A percentile compares a stretch with the other conserved stretches of the same genome.
Evolutionary conservation across 2,113 vertebrate species (phyloP).

Genomic region (Antechinus stuartii): DNA sequence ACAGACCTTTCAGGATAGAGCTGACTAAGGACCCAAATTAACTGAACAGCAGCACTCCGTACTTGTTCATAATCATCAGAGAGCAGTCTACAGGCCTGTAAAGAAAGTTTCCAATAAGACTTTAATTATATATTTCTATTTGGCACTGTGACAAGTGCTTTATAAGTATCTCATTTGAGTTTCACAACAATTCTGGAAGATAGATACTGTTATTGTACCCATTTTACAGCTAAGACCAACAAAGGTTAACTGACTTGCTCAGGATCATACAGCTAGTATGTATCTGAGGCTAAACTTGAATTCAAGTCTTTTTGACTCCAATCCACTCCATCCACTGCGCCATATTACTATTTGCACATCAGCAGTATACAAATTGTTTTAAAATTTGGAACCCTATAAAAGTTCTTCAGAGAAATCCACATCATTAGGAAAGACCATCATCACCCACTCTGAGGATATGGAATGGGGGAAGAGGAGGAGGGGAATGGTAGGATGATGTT

Average conservation of each 20-base stretch:
- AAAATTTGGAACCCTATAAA: background rate
- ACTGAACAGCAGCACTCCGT: constrained; percentile 95
- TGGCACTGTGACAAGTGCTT: background rate
- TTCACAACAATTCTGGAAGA: too few relatives aligned
- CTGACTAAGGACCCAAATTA: constrained; percentile 97
- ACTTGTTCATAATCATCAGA: constrained; percentile 98
- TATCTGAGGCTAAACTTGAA: background rate
- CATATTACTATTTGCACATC: background rate
- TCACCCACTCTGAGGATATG: background rate
- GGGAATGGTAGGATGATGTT: background rate
- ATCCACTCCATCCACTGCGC: background rate
- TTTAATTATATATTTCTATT: background rate
- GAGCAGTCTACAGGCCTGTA: constrained; percentile 94
- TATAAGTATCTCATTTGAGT: background rate
- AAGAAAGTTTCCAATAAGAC: constrained; percentile 46
- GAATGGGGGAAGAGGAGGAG: too few relatives aligned
- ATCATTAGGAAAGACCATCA: background rate
- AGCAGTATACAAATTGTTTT: background rate
- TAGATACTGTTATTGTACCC: too few relatives aligned
- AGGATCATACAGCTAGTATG: background rate
- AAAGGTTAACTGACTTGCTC: background rate
- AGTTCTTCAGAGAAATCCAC: background rate
- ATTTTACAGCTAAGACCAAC: background rate
- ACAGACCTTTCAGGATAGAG: constrained; percentile 96
- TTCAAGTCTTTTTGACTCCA: background rate